Percentiles rank a stretch among this genome's conserved stretches.
phyloP scores from a whole-genome alignment of 1,140 invertebrate species.

The Drosophila prosaltans region DNA sequence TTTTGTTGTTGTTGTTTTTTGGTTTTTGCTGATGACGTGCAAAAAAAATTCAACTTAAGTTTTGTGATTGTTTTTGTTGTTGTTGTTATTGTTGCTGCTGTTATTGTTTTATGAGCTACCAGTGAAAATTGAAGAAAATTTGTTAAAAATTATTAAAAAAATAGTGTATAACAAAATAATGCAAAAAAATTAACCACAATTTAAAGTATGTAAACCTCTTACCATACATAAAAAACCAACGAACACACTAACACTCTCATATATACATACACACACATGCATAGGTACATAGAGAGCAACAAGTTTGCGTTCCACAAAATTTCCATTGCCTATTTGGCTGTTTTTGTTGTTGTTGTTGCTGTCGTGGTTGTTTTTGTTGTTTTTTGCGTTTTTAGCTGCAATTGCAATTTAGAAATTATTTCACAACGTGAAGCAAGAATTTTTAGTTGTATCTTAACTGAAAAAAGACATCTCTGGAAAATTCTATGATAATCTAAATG shows the following conservation, averaged over 20 bases:
- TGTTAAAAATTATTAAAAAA: slow-evolving; percentile 24
- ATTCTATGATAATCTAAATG: not conserved
- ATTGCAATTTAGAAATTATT: slow-evolving; percentile 8
- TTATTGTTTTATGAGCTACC: slow-evolving; percentile 43
- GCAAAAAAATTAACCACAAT: slow-evolving; percentile 41
- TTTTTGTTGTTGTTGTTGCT: slow-evolving; percentile 21
- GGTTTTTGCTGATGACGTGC: slow-evolving; percentile 43
- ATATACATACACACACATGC: slow-evolving; percentile 18
- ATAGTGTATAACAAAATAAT: slow-evolving; percentile 25
- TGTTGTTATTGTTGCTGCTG: slow-evolving; percentile 26
- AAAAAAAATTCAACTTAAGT: slow-evolving; percentile 35
- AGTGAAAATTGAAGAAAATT: slow-evolving; percentile 37
- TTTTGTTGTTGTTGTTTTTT: slow-evolving; percentile 23
- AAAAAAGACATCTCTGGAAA: not conserved
- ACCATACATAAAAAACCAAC: slow-evolving; percentile 53
- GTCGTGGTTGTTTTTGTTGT: slow-evolving; percentile 12
- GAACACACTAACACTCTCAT: slow-evolving; percentile 33
- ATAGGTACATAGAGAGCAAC: slow-evolving; percentile 49
- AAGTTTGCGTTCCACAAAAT: slow-evolving; percentile 78
- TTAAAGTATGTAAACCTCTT: slow-evolving; percentile 59
- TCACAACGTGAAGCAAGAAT: slow-evolving; percentile 2
- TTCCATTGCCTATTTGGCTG: slow-evolving; percentile 68
- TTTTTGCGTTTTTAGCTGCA: slow-evolving; percentile 8
- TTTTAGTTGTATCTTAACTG: not conserved
- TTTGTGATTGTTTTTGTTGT: slow-evolving; percentile 17